These are phyloP conservation scores for Tetranychus cinnabarinus DNA, from an alignment of 1,140 invertebrate species.

Conservation along the genomic window DNA sequence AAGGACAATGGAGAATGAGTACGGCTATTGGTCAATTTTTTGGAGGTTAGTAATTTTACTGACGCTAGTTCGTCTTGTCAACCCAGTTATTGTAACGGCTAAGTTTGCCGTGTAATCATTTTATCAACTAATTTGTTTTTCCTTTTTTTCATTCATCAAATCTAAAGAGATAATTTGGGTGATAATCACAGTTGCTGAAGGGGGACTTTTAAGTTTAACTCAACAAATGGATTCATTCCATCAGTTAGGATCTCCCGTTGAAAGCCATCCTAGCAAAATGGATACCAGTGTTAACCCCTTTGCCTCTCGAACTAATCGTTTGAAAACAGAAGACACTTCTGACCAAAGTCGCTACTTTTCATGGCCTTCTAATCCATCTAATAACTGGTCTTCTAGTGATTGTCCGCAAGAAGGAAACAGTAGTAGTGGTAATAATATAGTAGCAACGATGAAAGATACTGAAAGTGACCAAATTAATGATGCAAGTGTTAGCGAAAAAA, in stretches of 20 bases:
- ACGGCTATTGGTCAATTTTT: conserved; percentile 52
- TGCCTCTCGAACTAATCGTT: background rate
- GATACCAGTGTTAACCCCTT: background rate
- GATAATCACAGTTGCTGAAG: conserved; percentile 37
- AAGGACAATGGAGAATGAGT: conserved; percentile 56
- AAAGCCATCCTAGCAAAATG: background rate
- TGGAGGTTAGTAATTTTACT: conserved; percentile 33
- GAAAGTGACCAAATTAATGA: background rate
- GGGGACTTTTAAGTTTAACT: conserved; percentile 38
- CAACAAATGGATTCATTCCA: conserved; percentile 37
- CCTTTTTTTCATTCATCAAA: background rate
- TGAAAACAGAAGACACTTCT: background rate
- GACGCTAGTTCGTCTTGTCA: background rate
- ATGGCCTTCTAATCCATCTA: background rate
- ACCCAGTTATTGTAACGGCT: too few species aligned
- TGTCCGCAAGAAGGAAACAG: background rate
- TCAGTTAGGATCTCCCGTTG: conserved; percentile 16
- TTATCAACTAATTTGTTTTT: too few species aligned
- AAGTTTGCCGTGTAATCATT: too few species aligned
- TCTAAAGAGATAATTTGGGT: conserved; percentile 39
- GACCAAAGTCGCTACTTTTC: background rate
- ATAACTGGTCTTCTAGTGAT: background rate
- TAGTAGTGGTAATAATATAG: background rate
- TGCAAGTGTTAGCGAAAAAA: background rate
- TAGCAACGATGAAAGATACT: background rate